Percentiles rank a stretch among this genome's conserved stretches.
Evolutionary conservation across 2,797 vertebrate genomes (phyloP).

Genomic region (Sebastes melanostomus): DNA sequence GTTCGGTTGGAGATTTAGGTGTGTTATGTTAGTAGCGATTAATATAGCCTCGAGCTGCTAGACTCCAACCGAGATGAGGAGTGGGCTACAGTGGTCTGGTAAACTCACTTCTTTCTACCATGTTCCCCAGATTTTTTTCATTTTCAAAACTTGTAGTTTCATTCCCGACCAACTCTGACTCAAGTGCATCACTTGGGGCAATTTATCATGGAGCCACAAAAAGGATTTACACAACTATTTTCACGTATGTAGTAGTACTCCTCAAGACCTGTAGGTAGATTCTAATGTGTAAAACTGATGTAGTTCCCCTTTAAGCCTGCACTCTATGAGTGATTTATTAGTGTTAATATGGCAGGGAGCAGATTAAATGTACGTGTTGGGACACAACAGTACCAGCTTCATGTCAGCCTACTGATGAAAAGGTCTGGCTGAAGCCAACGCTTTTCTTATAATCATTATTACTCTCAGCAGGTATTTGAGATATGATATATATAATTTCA

Average conservation of each 20-base stretch:
- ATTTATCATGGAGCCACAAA: neutral
- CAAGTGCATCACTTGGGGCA: neutral
- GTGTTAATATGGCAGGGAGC: neutral
- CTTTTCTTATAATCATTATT: constrained; percentile 4
- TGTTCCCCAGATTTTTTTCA: too few species aligned
- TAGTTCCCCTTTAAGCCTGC: neutral
- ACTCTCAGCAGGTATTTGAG: constrained; percentile 54
- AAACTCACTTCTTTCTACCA: too few species aligned
- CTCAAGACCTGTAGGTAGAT: neutral
- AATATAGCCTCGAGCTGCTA: neutral
- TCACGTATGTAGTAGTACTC: neutral
- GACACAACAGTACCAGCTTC: neutral
- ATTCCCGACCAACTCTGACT: neutral
- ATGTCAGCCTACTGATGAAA: neutral
- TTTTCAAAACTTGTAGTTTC: neutral
- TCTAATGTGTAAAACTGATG: neutral
- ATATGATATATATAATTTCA: constrained; percentile 56
- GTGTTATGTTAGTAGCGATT: neutral
- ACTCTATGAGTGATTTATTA: neutral
- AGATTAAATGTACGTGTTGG: neutral
- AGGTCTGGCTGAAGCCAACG: neutral
- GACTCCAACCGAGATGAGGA: neutral
- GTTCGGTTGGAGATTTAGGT: neutral
- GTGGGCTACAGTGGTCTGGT: too few species aligned
- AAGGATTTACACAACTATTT: neutral